Conservation (phyloP, 1,140 invertebrate genomes). For the Drosophila parvula region DNA sequence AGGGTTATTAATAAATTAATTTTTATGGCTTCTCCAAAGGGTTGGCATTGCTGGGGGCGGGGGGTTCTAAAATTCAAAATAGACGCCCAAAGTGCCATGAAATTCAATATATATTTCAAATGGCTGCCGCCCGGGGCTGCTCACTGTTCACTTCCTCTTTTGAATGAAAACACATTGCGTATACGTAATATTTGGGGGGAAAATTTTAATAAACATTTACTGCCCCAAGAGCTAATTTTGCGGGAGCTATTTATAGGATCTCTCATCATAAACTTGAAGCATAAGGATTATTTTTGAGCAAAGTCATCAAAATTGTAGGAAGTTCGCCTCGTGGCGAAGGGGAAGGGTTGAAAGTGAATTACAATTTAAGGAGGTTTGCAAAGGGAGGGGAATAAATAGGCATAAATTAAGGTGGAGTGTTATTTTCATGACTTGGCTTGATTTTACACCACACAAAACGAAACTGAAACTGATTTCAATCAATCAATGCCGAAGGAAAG, state of each 20-base stretch:
- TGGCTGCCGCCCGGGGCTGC: conserved; percentile 1
- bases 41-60: neutral
- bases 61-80: conserved; percentile 32
- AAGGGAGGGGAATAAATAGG: neutral
- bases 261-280: conserved; percentile 8
- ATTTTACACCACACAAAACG: no score
- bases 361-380: conserved; percentile 6
- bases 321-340: neutral
- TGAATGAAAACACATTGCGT: conserved; percentile 22
- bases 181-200: conserved; percentile 37
- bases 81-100: conserved; percentile 43
- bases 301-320: conserved; percentile 23
- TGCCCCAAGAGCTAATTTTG: conserved; percentile 34
- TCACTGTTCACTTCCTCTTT: neutral
- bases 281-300: conserved; percentile 23
- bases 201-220: conserved; percentile 40
- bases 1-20: conserved; percentile 80
- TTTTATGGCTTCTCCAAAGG: conserved; percentile 33
- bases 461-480: neutral
- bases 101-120: conserved; percentile 53
- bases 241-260: conserved; percentile 22
- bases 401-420: neutral
- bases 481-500: conserved; percentile 1
- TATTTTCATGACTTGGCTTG: neutral
- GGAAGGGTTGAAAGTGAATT: neutral